A percentile compares a stretch with the other conserved stretches of the same genome.
Conservation (phyloP, 2,113 vertebrate species). For the Connochaetes taurinus region DNA sequence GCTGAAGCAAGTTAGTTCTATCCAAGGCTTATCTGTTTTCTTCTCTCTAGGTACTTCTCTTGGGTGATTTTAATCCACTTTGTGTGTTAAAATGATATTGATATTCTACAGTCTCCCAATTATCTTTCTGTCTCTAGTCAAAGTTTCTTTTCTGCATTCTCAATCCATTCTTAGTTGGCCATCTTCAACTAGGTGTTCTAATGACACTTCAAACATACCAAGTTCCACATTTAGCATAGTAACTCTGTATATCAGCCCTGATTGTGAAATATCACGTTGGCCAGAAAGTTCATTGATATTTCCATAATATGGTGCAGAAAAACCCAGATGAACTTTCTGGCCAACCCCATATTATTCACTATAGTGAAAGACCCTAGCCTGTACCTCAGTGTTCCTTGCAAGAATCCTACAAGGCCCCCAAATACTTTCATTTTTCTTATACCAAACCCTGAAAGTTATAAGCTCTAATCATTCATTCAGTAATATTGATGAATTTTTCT, state of each 20-base stretch:
- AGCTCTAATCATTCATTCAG: not conserved
- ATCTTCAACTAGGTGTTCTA: not conserved
- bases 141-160: conserved; percentile 18
- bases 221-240: not conserved
- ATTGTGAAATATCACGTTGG: not conserved
- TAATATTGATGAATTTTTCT: not conserved
- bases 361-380: not conserved
- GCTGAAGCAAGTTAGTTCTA: not conserved
- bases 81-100: not conserved
- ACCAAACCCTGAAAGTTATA: not conserved
- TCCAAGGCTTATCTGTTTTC: not conserved
- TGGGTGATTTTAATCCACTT: conserved; percentile 8
- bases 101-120: not conserved
- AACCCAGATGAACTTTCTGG: not conserved
- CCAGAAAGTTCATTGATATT: not conserved
- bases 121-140: not conserved
- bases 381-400: not conserved
- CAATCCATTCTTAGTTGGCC: not conserved
- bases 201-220: not conserved
- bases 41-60: not conserved
- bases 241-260: not conserved
- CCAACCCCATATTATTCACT: not conserved
- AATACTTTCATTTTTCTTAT: not conserved
- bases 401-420: not conserved
- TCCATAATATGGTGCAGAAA: not conserved